Conservation (phyloP, 2,113 vertebrate species). For the Antennarius striatus region DNA sequence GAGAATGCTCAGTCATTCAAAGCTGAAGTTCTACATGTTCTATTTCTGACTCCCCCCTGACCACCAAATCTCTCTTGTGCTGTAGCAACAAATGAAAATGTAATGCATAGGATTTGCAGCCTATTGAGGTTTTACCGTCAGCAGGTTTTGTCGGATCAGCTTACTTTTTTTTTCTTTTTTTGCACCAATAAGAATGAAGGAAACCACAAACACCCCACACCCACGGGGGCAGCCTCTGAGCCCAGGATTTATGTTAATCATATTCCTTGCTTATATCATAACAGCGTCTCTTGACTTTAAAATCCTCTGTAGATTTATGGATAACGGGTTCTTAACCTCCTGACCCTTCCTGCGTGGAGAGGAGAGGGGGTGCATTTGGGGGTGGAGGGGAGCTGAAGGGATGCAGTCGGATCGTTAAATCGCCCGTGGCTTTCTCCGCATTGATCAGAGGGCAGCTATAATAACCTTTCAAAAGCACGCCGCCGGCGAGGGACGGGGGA, state of each 20-base stretch:
- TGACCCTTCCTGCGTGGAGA: constrained; percentile 15
- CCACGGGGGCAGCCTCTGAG: constrained; percentile 12
- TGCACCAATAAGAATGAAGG: constrained; percentile 39
- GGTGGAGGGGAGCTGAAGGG: constrained; percentile 7
- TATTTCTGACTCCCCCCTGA: constrained; percentile 24
- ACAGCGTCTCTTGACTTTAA: constrained; percentile 44
- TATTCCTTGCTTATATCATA: constrained; percentile 34
- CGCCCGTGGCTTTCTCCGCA: constrained; percentile 25
- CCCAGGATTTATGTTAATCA: constrained; percentile 52
- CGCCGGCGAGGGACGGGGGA: constrained; percentile 17
- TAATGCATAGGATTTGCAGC: constrained; percentile 39
- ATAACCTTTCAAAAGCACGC: constrained; percentile 48
- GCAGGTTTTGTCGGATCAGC: constrained; percentile 48
- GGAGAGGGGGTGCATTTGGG: background rate
- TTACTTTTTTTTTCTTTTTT: constrained; percentile 2
- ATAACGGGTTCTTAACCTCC: constrained; percentile 52
- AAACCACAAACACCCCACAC: constrained; percentile 2
- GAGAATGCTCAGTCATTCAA: constrained; percentile 51
- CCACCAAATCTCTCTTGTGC: constrained; percentile 33
- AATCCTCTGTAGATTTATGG: constrained; percentile 58
- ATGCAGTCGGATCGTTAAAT: constrained; percentile 43
- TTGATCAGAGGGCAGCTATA: constrained; percentile 51
- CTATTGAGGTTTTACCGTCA: constrained; percentile 19
- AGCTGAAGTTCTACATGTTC: constrained; percentile 34
- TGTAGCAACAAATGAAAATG: constrained; percentile 31